Evolutionary conservation across 2,113 vertebrate species (phyloP).

Genomic region (Tachysurus vachellii): DNA sequence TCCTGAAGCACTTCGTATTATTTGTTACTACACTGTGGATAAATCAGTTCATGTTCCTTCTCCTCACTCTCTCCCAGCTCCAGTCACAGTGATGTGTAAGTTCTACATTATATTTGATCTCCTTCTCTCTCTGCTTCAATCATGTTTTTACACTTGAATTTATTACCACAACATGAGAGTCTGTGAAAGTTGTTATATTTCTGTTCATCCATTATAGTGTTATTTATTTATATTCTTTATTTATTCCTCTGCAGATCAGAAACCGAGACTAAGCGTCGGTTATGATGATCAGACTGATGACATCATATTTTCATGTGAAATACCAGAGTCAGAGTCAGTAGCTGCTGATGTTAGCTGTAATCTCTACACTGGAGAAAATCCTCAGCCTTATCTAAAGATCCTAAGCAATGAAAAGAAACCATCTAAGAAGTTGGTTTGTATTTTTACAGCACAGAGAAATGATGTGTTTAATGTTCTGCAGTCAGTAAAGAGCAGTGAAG

Average conservation of each 20-base stretch:
- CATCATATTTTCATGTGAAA: neutral
- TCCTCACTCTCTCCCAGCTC: slow-evolving; percentile 23
- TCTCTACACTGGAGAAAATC: slow-evolving; percentile 48
- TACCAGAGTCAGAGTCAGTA: neutral
- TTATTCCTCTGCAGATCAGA: slow-evolving; percentile 34
- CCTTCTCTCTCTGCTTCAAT: too few species aligned
- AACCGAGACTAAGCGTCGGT: neutral
- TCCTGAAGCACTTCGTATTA: slow-evolving; percentile 11
- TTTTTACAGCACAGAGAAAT: neutral
- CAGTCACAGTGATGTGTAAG: slow-evolving; percentile 43
- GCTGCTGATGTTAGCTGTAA: slow-evolving; percentile 30
- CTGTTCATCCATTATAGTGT: too few species aligned
- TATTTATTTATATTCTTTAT: neutral
- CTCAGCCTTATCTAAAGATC: neutral
- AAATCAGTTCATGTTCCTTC: neutral
- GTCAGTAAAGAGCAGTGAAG: slow-evolving; percentile 17
- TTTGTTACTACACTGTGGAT: neutral
- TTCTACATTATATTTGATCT: neutral
- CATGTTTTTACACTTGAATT: too few species aligned
- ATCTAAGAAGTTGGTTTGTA: neutral
- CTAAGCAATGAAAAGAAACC: neutral
- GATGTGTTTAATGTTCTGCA: slow-evolving; percentile 26
- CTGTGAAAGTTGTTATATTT: too few species aligned
- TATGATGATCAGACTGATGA: fast-evolving
- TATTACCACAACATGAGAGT: too few species aligned